Base-by-base conservation (phyloP, 2,113 vertebrate species). In the Circaetus cinerascens region DNA sequence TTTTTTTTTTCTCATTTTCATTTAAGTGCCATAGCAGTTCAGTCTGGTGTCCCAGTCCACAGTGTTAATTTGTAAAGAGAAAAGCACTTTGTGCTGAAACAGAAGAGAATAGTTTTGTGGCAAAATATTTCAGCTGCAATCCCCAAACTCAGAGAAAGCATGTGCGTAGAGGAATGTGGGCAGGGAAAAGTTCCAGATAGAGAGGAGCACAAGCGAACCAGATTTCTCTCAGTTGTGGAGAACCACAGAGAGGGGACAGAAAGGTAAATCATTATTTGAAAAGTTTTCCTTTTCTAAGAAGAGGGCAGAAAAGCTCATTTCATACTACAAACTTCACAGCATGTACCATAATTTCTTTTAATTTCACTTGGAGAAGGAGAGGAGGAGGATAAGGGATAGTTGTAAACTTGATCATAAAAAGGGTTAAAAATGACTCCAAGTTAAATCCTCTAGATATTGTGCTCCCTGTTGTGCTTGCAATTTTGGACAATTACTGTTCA, bases 401-500 rank as follows among this genome's bases (percentile, higher is more conserved):
- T 89, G 45, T n/a, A 89, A 80, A 78, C 41, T 78, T 13, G 15
- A 62, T 41, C 41, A 73, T 91, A 85, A 82, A 94, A 97, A 85
- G 86, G 89, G 94, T 95, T 97, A 97, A 95, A 96, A 93, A 78
- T 55, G 29, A 86, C 80, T 96, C 59, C 55, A 89, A 90, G 80
- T 90, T 86, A 95, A 97, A 95, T 95, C 88, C 93, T 93, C 67
- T 63, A 64, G 90, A 94, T 94, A 97, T 59, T 82, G 86, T 94
- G 68, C 91, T 96, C 93, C 92, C 88, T 43, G 93, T 94, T 88
- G 97, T 76, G 88, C 96, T 71, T 88, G 88, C 81, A 95, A 88
- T 96, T 94, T 96, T 63, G 82, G 86, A 96, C 95, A 95, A 93
- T 86, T 95, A 91, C 76, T 90, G 69, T 91, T 97, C 97, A 95